These are phyloP conservation scores for Tachuris rubrigastra DNA, from an alignment of 2,113 vertebrate genomes.

Conservation along the genomic window DNA sequence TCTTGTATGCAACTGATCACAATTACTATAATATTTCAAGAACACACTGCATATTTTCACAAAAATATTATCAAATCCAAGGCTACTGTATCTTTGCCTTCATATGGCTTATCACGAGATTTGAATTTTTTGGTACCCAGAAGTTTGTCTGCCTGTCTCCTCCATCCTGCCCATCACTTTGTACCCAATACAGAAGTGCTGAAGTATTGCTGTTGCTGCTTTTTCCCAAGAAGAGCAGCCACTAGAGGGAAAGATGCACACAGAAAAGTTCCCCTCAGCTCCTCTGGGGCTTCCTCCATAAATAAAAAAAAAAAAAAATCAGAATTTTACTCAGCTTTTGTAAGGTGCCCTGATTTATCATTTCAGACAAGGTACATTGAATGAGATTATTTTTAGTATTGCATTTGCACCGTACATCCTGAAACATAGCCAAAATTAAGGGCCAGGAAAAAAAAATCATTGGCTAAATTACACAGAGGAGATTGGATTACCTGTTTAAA, in stretches of 20 bases:
- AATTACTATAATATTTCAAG: not conserved
- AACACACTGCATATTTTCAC: not conserved
- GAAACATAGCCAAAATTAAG: constrained; percentile 32
- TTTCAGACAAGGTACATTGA: not conserved
- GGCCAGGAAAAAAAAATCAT: not conserved
- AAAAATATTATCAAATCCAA: not conserved
- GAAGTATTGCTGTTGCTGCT: not conserved
- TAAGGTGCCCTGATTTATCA: not conserved
- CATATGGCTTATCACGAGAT: fast-evolving
- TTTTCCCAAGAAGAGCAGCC: not conserved
- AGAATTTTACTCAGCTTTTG: not conserved
- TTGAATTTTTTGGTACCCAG: not conserved
- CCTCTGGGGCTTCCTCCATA: not conserved
- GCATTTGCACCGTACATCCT: not conserved
- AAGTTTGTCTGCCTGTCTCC: not conserved
- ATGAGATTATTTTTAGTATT: constrained; percentile 24
- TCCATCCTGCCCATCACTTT: not conserved
- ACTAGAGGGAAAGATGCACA: constrained; percentile 38
- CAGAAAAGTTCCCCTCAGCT: not conserved
- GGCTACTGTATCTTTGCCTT: not conserved
- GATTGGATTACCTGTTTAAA: constrained; percentile 57
- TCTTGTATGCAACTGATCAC: not conserved
- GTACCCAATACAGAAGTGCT: not conserved
- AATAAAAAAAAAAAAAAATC: not conserved
- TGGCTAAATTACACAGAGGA: constrained; percentile 42